Conservation (phyloP, 2,113 vertebrate genomes). For the Strix uralensis region DNA sequence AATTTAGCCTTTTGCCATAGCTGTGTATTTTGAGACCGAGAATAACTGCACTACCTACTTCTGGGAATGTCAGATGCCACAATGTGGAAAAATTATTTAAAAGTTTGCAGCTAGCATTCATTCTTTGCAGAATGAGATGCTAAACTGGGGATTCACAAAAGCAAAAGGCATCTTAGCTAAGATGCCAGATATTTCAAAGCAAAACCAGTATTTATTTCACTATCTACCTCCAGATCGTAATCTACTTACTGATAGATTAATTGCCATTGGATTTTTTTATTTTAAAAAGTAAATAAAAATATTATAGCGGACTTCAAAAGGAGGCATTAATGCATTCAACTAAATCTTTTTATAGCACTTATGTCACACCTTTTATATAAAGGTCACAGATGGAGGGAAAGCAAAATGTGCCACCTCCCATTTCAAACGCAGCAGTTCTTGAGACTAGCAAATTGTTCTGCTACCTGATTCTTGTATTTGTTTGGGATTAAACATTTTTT, state of each 20-base stretch:
- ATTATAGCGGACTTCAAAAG: background rate
- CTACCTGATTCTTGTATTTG: background rate
- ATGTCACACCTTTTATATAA: background rate
- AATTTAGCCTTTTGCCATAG: background rate
- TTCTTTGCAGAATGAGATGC: background rate
- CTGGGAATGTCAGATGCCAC: background rate
- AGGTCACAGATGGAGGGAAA: constrained; percentile 8
- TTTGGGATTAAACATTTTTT: constrained; percentile 41
- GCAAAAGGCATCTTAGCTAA: background rate
- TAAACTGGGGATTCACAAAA: constrained; percentile 12
- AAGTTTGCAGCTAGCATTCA: background rate
- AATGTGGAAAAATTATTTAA: constrained; percentile 20
- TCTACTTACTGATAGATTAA: constrained; percentile 18
- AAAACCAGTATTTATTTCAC: constrained; percentile 26
- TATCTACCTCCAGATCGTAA: background rate
- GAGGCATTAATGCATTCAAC: constrained; percentile 8
- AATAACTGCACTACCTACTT: background rate
- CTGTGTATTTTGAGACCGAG: background rate
- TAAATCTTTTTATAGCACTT: constrained; percentile 31
- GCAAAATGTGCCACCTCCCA: background rate
- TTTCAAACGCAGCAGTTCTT: background rate
- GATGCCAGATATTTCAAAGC: constrained; percentile 36
- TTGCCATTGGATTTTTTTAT: background rate
- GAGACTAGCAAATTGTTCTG: background rate
- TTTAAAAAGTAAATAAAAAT: constrained; percentile 38